Conservation (phyloP, 2,797 vertebrate genomes). For the Chromobotia macracanthus region DNA sequence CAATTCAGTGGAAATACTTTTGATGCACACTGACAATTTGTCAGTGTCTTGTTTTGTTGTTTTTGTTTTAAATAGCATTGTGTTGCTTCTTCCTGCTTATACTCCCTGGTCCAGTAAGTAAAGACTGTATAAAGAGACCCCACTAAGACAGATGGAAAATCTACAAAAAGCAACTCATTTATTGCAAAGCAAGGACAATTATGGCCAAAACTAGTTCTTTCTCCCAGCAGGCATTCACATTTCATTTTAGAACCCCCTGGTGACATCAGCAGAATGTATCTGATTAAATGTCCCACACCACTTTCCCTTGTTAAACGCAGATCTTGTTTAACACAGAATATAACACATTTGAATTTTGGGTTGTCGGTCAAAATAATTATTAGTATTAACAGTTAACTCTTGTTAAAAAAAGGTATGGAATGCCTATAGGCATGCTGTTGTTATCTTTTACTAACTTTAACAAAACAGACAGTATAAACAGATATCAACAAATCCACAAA, state of each 20-base stretch:
- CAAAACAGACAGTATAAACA: slow-evolving; percentile 16
- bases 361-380: slow-evolving; percentile 1
- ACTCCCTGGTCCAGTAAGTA: slow-evolving; percentile 34
- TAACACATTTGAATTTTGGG: background rate
- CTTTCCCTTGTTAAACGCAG: slow-evolving; percentile 8
- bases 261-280: slow-evolving; percentile 22
- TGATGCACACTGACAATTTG: background rate
- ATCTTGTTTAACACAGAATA: background rate
- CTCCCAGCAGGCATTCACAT: slow-evolving; percentile 5
- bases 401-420: background rate
- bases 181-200: slow-evolving; percentile 27
- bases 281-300: slow-evolving; percentile 34
- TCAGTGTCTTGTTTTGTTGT: background rate
- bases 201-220: background rate
- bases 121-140: slow-evolving; percentile 24
- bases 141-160: slow-evolving; percentile 13
- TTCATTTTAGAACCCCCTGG: slow-evolving; percentile 13
- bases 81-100: slow-evolving; percentile 10
- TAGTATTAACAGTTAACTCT: background rate
- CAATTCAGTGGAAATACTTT: background rate
- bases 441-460: background rate
- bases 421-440: background rate
- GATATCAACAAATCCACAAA: slow-evolving; percentile 17
- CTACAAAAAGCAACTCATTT: slow-evolving; percentile 31
- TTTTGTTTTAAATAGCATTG: no score